Evolutionary conservation across 2,797 vertebrate species (phyloP).

Genomic region (Gila robusta): DNA sequence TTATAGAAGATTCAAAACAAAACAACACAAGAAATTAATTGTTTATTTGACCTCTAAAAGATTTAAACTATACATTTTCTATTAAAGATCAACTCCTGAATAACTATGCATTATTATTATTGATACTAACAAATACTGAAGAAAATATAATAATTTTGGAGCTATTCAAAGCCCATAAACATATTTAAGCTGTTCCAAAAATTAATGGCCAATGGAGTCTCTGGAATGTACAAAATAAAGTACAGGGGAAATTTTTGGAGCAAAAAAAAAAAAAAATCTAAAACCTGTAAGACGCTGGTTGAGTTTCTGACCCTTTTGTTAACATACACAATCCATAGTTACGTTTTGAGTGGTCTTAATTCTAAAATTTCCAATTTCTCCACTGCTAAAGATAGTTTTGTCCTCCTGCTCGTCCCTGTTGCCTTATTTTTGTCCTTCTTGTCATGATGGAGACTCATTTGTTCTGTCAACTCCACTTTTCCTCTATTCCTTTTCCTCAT

Average conservation of each 20-base stretch:
- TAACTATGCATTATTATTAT: not conserved
- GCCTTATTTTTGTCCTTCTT: conserved; percentile 41
- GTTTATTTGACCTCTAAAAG: not conserved
- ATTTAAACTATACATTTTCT: not conserved
- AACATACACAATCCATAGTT: not conserved
- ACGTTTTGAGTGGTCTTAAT: not conserved
- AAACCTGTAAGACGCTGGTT: not conserved
- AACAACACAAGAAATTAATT: not conserved
- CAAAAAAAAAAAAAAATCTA: not conserved
- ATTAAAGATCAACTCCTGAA: not conserved
- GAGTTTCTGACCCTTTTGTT: not conserved
- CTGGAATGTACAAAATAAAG: not conserved
- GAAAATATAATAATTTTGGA: not conserved
- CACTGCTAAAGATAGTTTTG: conserved; percentile 24
- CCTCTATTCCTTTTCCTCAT: conserved; percentile 64
- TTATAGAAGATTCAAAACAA: not conserved
- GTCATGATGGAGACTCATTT: conserved; percentile 48
- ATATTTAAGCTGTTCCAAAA: not conserved
- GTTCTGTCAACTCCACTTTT: conserved; percentile 57
- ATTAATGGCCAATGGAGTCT: not conserved
- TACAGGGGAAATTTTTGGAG: not conserved
- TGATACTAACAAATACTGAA: not conserved
- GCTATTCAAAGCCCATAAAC: not conserved
- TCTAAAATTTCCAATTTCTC: not conserved
- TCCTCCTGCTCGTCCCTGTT: conserved; percentile 25